A percentile compares a stretch with the other conserved stretches of the same genome.
phyloP scores from a whole-genome alignment of 2,113 vertebrate species.

The Anser brachyrhynchus region DNA sequence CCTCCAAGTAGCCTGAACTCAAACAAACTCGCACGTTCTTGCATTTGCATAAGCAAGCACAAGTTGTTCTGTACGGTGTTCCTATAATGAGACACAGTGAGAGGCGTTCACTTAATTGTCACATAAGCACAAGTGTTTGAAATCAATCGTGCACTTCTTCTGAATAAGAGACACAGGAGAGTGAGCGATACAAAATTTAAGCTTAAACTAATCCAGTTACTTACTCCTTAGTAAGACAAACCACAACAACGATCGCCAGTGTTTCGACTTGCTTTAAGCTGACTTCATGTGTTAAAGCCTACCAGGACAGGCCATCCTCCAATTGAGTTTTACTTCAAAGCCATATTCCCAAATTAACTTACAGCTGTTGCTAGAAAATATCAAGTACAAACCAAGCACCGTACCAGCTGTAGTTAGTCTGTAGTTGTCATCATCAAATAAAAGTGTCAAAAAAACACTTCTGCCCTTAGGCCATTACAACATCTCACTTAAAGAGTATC shows the following conservation, averaged over 20 bases:
- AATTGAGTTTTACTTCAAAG: constrained; percentile 29
- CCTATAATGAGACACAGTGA: constrained; percentile 27
- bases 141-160: constrained; percentile 41
- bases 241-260: not conserved
- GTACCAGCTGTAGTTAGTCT: not conserved
- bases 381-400: not conserved
- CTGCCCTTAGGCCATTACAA: not conserved
- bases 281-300: not conserved
- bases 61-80: constrained; percentile 28
- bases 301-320: not conserved
- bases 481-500: not conserved
- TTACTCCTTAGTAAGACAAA: constrained; percentile 18
- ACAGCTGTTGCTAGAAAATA: constrained; percentile 20
- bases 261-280: constrained; percentile 36
- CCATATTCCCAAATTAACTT: constrained; percentile 21
- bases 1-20: constrained; percentile 20
- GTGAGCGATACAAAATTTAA: not conserved
- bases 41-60: constrained; percentile 59
- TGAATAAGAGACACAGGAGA: constrained; percentile 16
- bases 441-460: not conserved
- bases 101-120: constrained; percentile 47
- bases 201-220: constrained; percentile 61
- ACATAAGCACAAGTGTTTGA: constrained; percentile 39
- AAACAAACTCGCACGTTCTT: constrained; percentile 28
- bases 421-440: constrained; percentile 17